Conservation (phyloP, 92 coral and sea anemone species). For the Phenganax stokvisi region DNA sequence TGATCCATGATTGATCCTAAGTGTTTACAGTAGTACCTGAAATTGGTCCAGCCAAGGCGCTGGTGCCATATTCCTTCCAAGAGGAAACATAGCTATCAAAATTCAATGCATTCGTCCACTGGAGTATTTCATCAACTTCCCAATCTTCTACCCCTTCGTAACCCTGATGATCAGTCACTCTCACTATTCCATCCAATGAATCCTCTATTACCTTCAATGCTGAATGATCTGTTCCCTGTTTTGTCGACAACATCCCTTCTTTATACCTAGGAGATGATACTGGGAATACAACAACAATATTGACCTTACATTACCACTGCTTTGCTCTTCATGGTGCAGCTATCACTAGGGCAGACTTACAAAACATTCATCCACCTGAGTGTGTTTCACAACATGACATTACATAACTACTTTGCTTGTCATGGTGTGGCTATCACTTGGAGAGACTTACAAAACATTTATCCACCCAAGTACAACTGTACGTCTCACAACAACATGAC, state of each 20-base stretch:
- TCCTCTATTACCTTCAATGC: conserved; percentile 51
- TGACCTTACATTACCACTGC: too few relatives aligned
- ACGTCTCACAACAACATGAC: too few relatives aligned
- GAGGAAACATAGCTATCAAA: conserved; percentile 78
- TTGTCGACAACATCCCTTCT: conserved; percentile 75
- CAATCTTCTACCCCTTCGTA: conserved; percentile 92
- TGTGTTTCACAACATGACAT: too few relatives aligned
- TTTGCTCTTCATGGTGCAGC: too few relatives aligned
- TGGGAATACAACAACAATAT: too few relatives aligned
- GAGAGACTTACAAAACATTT: too few relatives aligned
- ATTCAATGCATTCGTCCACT: conserved; percentile 92
- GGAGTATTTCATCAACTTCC: conserved; percentile 97
- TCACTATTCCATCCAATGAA: conserved; percentile 68
- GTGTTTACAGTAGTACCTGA: conserved; percentile 46
- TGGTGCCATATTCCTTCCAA: conserved; percentile 94
- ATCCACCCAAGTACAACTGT: too few relatives aligned
- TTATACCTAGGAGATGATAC: conserved; percentile 68
- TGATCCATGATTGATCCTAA: too few relatives aligned
- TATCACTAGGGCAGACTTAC: too few relatives aligned
- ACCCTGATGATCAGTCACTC: conserved; percentile 72
- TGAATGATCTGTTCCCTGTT: conserved; percentile 46
- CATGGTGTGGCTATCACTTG: too few relatives aligned
- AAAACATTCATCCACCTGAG: too few relatives aligned
- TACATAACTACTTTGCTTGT: too few relatives aligned
- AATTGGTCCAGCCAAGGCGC: conserved; percentile 71